These are phyloP conservation scores for Octopus sinensis DNA, from an alignment of 1,140 invertebrate genomes.

Conservation along the genomic window DNA sequence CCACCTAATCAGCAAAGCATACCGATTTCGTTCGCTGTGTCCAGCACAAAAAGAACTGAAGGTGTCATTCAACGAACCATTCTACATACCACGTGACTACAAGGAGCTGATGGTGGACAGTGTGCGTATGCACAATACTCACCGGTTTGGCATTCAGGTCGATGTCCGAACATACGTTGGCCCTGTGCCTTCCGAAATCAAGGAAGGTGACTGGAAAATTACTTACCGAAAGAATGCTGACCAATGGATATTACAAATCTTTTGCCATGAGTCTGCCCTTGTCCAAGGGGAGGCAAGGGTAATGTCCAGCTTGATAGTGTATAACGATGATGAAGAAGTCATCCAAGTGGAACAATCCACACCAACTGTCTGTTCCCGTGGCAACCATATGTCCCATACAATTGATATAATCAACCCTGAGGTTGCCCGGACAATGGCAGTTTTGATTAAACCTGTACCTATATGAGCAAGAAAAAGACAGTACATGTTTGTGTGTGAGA, in stretches of 20 bases:
- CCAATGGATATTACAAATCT: constrained; percentile 49
- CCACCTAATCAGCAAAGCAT: constrained; percentile 49
- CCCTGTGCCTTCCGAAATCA: constrained; percentile 45
- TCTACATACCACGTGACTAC: constrained; percentile 54
- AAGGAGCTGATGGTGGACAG: constrained; percentile 51
- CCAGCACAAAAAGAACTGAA: constrained; percentile 43
- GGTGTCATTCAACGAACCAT: constrained; percentile 41
- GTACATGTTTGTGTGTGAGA: no score
- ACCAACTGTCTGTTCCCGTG: constrained; percentile 42
- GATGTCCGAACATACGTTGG: constrained; percentile 53
- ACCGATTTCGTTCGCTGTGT: constrained; percentile 53
- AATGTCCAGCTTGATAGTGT: constrained; percentile 49
- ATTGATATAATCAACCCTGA: constrained; percentile 39
- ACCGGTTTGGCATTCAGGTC: constrained; percentile 55
- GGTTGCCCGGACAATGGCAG: constrained; percentile 46
- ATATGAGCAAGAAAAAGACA: constrained; percentile 23
- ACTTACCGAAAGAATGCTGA: constrained; percentile 53
- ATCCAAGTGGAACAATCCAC: constrained; percentile 51
- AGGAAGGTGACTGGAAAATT: constrained; percentile 56
- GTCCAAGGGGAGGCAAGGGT: constrained; percentile 49
- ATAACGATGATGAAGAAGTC: constrained; percentile 48
- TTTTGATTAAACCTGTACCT: constrained; percentile 53
- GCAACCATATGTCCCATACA: constrained; percentile 46
- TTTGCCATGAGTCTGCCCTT: constrained; percentile 53
- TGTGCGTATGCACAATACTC: constrained; percentile 54